These are phyloP conservation scores for Aphis craccivora DNA, from an alignment of 1,140 invertebrate species.

Conservation along the genomic window DNA sequence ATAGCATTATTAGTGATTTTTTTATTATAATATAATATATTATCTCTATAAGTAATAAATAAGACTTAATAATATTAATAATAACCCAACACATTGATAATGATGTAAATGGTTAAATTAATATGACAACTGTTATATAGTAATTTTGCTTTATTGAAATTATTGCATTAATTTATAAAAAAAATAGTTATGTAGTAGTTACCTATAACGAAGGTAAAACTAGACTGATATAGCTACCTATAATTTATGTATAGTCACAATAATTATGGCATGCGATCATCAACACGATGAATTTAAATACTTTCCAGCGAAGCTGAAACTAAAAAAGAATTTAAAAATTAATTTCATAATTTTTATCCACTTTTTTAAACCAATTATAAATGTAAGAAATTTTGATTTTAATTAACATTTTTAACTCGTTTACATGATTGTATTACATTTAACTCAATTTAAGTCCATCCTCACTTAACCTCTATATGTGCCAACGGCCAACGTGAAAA, in stretches of 20 bases:
- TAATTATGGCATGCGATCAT: neutral
- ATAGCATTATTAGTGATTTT: neutral
- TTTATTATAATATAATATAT: neutral
- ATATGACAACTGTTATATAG: neutral
- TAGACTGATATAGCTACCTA: neutral
- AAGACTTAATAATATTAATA: neutral
- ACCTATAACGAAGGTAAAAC: neutral
- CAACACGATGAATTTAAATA: neutral
- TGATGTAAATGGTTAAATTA: neutral
- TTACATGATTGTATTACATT: slow-evolving; percentile 12
- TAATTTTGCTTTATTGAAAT: neutral
- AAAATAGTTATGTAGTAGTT: neutral
- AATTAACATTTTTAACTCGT: slow-evolving; percentile 18
- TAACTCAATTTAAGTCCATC: slow-evolving; percentile 8
- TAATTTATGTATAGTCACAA: neutral
- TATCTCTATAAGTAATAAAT: neutral
- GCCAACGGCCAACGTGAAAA: neutral
- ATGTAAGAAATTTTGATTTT: neutral
- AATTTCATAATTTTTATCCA: neutral
- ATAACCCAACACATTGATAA: neutral
- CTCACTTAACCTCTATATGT: neutral
- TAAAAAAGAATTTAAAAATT: neutral
- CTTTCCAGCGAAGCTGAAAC: neutral
- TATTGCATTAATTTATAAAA: neutral
- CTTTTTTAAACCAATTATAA: slow-evolving; percentile 21